phyloP scores from a whole-genome alignment of 2,797 vertebrate genomes.

The Lepus townsendii region DNA sequence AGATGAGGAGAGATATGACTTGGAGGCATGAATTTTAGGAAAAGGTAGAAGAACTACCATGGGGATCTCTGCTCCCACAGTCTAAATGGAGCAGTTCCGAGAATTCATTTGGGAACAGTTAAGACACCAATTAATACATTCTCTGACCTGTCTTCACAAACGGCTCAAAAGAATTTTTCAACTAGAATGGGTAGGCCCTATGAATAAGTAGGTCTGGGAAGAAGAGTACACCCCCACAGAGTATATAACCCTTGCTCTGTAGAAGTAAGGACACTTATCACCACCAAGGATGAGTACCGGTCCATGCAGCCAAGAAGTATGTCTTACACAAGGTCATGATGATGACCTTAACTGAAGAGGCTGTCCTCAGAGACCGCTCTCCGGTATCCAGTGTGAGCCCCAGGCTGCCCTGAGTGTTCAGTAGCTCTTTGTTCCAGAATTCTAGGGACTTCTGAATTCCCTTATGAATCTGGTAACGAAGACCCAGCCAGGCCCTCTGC shows the following conservation, averaged over 20 bases:
- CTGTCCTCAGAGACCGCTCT: not conserved
- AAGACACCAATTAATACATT: not conserved
- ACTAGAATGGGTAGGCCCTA: not conserved
- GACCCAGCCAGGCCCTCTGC: not conserved
- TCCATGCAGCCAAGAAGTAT: not conserved
- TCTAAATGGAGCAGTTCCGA: not conserved
- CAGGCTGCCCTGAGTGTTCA: not conserved
- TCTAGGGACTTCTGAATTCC: not conserved
- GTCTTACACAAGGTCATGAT: not conserved
- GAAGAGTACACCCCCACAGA: not conserved
- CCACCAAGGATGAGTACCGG: not conserved
- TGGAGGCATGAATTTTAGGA: not conserved
- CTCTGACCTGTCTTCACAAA: not conserved
- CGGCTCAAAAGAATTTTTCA: not conserved
- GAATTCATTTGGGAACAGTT: not conserved
- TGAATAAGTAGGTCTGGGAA: not conserved
- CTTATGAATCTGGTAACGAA: not conserved
- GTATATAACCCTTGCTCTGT: not conserved
- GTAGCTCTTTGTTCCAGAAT: not conserved
- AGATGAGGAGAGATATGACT: not conserved
- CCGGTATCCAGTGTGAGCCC: not conserved
- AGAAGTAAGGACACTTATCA: not conserved
- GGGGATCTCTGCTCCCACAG: not conserved
- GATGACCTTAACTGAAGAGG: not conserved
- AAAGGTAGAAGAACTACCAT: not conserved